These are phyloP conservation scores for Megaceryle maxima DNA, from an alignment of 2,113 vertebrate species.

Conservation along the genomic window DNA sequence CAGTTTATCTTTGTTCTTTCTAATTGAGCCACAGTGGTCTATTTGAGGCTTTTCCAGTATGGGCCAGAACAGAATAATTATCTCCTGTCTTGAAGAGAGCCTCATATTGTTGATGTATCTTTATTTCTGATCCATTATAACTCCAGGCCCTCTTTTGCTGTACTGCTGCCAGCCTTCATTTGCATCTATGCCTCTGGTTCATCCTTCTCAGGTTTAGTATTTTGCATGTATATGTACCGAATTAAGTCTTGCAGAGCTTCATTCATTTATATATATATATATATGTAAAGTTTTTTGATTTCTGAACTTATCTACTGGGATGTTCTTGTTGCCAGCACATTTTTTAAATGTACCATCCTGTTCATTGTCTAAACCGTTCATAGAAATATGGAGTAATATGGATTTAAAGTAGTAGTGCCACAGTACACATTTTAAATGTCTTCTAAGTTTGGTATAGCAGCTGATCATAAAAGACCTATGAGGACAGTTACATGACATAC, in stretches of 20 bases:
- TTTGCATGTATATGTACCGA: not conserved
- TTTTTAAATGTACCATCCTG: not conserved
- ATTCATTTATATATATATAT: not conserved
- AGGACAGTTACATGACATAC: not conserved
- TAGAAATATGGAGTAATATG: not conserved
- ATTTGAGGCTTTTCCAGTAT: not conserved
- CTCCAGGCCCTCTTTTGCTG: not conserved
- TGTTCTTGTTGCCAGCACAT: not conserved
- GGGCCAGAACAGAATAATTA: not conserved
- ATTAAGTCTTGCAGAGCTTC: not conserved
- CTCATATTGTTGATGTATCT: not conserved
- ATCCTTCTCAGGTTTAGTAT: not conserved
- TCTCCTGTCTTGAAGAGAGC: not conserved
- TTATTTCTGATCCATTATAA: conserved; percentile 13
- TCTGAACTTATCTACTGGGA: not conserved
- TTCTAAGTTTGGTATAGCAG: not conserved
- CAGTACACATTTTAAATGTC: not conserved
- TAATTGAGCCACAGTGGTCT: not conserved
- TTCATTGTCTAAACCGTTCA: not conserved
- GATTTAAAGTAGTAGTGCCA: not conserved
- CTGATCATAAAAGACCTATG: not conserved
- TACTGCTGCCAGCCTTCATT: not conserved
- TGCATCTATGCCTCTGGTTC: not conserved
- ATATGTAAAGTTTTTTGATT: not conserved
- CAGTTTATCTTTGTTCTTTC: not conserved